These are phyloP conservation scores for Trissonchulus sp. DNA, from an alignment of 2,888 invertebrate species.

Conservation along the genomic window DNA sequence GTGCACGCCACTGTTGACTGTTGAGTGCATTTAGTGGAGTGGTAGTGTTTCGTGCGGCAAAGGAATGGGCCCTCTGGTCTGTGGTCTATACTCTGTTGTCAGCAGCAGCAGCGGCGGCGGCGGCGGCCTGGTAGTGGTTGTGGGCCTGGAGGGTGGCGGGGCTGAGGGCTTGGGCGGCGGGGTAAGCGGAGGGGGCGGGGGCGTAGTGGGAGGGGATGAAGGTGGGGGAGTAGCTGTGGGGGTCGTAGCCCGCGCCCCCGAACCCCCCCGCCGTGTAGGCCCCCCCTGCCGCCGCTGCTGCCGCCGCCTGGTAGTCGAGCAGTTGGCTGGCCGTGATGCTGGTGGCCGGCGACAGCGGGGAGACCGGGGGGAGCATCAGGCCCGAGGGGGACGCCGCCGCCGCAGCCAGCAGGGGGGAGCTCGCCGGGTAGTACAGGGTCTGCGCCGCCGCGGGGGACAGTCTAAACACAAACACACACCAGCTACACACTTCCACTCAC, in stretches of 20 bases:
- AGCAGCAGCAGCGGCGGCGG: constrained; percentile 27
- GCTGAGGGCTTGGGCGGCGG: not conserved
- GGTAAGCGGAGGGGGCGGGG: not conserved
- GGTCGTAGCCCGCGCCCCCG: constrained; percentile 25
- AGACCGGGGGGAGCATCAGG: not conserved
- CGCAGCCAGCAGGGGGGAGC: not conserved
- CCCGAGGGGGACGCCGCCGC: not conserved
- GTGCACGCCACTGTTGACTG: too few relatives aligned
- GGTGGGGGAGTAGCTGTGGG: constrained; percentile 6
- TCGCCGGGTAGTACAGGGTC: not conserved
- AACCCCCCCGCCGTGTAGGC: not conserved
- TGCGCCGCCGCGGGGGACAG: constrained; percentile 11
- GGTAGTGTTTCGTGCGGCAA: too few relatives aligned
- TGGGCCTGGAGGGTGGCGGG: not conserved
- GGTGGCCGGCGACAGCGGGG: constrained; percentile 16
- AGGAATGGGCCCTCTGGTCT: too few relatives aligned
- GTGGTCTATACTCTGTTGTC: not conserved
- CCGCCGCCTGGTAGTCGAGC: not conserved
- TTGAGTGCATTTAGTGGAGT: too few relatives aligned
- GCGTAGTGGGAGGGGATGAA: not conserved
- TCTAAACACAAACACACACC: constrained; percentile 7
- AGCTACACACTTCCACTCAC: too few relatives aligned
- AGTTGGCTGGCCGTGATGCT: not conserved
- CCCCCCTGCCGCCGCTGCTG: not conserved
- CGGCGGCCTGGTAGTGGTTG: constrained; percentile 16